These are phyloP conservation scores for Sweltsa coloradensis DNA, from an alignment of 1,140 invertebrate genomes.

Conservation along the genomic window DNA sequence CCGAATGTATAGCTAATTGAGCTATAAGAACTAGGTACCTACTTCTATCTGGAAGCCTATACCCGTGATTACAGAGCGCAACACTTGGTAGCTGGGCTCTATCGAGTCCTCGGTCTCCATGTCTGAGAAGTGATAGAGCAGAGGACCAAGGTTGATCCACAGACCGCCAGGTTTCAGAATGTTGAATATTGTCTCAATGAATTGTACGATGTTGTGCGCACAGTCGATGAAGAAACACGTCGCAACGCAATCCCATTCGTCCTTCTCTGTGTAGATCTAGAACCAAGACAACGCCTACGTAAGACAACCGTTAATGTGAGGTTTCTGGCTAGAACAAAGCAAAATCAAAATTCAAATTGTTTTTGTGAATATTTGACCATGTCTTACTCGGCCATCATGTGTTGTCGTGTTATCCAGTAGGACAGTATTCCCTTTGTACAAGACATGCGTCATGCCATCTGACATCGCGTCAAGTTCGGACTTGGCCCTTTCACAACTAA, in stretches of 20 bases:
- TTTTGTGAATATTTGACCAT: too few relatives aligned
- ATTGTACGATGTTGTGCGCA: constrained; percentile 88
- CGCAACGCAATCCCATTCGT: constrained; percentile 84
- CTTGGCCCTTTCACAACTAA: too few relatives aligned
- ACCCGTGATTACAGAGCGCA: constrained; percentile 67
- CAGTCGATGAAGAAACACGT: constrained; percentile 99
- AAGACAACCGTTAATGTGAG: too few relatives aligned
- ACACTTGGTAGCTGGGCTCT: constrained; percentile 82
- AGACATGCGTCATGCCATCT: too few relatives aligned
- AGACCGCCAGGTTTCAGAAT: constrained; percentile 80
- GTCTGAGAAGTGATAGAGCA: constrained; percentile 92
- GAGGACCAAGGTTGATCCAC: constrained; percentile 86
- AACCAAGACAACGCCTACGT: too few relatives aligned
- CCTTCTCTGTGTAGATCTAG: constrained; percentile 60
- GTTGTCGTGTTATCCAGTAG: too few relatives aligned
- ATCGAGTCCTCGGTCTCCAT: constrained; percentile 80
- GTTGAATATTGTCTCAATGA: constrained; percentile 86
- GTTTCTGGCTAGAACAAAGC: too few relatives aligned
- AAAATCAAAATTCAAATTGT: too few relatives aligned
- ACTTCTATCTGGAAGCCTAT: constrained; percentile 83
- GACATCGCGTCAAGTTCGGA: too few relatives aligned
- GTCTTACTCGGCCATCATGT: too few relatives aligned
- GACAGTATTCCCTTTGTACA: too few relatives aligned
- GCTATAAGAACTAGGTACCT: constrained; percentile 28
- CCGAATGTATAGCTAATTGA: too few relatives aligned